Evolutionary conservation across 1,140 invertebrate species (phyloP).

Genomic region (Dinoponera quadriceps): DNA sequence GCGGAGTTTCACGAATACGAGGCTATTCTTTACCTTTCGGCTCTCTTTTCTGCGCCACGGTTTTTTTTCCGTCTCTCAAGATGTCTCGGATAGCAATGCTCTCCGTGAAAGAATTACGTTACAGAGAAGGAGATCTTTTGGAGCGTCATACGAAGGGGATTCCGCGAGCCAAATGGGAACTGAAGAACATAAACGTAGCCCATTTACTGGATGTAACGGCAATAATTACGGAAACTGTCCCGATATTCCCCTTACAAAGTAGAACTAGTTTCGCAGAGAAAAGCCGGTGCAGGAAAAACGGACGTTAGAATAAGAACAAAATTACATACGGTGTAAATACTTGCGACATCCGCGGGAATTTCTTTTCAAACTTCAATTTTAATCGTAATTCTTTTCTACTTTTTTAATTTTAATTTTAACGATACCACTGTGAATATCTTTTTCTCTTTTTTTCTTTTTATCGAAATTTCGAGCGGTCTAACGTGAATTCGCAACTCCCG

Average conservation of each 20-base stretch:
- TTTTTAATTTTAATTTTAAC: too few relatives aligned
- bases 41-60: not conserved
- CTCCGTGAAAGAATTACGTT: conserved; percentile 36
- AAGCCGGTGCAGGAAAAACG: not conserved
- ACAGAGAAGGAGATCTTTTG: conserved; percentile 1
- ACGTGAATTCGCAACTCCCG: not conserved
- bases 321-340: not conserved
- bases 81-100: conserved; percentile 1
- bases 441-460: conserved; percentile 8
- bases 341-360: not conserved
- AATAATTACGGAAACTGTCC: conserved; percentile 25
- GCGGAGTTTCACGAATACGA: conserved; percentile 28
- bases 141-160: conserved; percentile 7
- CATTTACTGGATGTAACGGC: conserved; percentile 27
- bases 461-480: not conserved
- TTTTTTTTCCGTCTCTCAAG: conserved; percentile 22
- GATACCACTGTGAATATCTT: not conserved
- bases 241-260: not conserved
- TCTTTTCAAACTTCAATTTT: too few relatives aligned
- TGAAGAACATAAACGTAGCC: conserved; percentile 22
- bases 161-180: conserved; percentile 36
- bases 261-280: not conserved
- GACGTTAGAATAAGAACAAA: not conserved
- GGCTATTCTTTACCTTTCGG: conserved; percentile 45
- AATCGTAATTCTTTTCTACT: not conserved